Base-by-base conservation (phyloP, 2,888 invertebrate species). In the Lampropteryx suffumata region DNA sequence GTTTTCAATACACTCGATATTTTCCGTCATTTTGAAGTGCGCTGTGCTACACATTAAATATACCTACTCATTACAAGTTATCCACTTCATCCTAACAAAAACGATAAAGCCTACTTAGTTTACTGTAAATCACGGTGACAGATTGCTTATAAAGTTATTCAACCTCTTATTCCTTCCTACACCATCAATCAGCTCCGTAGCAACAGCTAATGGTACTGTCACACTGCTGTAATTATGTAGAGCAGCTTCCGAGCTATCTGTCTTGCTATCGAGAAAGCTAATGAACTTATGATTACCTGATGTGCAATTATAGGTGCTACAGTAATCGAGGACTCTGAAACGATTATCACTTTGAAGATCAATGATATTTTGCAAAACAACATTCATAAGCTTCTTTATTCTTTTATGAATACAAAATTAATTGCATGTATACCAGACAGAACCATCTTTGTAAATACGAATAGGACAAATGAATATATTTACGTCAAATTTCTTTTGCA, bases 381-480 rank as follows among this genome's bases (percentile, higher is more conserved):
- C 1, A 24, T 10, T 35, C 8, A 3, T 11, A 3, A 11, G 6
- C 0, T 28, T 27, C 8, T 14, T 37, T 35, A 14, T 24, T 14
- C 2, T 24, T 13, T 26, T 3, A n/a, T 51, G 33, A 55, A 57
- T 51, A 41, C 35, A 43, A 50, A 30, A 55, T 51, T 43, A 47
- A 58, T 56, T 54, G 33, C 39, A 48, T 37, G 41, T 14, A 51
- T 29, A 40, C 29, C 47, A 55, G 41, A 53, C 51, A 50, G 9
- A 11, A 26, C 37, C 55, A 50, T 55, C 43, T 51, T 9, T 44
- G 32, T 8, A 33, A 29, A 34, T 35, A n/a, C 3, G 9, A 57
- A 34, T 35, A n/a, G 5, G 9, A 57, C 46, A 55, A 41, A 42
- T 35, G 41, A 33, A 44, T 12, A 33, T 53, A 50, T 55, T 53